These are phyloP conservation scores for Euzetes globulus DNA, from an alignment of 2,888 invertebrate species.

Conservation along the genomic window DNA sequence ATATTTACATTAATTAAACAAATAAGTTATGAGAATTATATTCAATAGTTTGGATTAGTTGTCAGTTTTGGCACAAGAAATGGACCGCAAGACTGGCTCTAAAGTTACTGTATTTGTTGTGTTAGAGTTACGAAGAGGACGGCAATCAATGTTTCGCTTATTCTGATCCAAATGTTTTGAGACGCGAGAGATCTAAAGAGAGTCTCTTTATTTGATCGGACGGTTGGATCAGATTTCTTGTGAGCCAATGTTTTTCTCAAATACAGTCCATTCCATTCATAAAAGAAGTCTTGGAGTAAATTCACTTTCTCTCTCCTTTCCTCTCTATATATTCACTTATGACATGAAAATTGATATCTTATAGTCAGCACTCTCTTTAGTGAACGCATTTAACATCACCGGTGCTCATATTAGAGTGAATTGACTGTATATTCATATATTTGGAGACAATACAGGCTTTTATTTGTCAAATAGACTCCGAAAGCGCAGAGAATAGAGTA, in stretches of 20 bases:
- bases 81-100: not conserved
- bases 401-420: not conserved
- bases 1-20: not conserved
- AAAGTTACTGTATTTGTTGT: not conserved
- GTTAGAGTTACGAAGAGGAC: not conserved
- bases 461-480: not conserved
- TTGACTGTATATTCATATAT: not conserved
- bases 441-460: not conserved
- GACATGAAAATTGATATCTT: not conserved
- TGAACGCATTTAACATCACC: not conserved
- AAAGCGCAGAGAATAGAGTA: not conserved
- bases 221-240: constrained; percentile 14
- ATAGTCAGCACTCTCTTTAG: not conserved
- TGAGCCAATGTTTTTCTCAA: not conserved
- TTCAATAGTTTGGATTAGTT: not conserved
- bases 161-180: not conserved
- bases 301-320: not conserved
- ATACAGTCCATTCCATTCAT: not conserved
- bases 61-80: constrained; percentile 14
- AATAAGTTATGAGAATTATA: constrained; percentile 21
- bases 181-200: not conserved
- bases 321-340: not conserved
- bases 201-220: constrained; percentile 23
- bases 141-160: constrained; percentile 7
- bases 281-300: not conserved